These are phyloP conservation scores for Parazoanthus atlanticus DNA, from an alignment of 92 coral and sea anemone species.

Conservation along the genomic window DNA sequence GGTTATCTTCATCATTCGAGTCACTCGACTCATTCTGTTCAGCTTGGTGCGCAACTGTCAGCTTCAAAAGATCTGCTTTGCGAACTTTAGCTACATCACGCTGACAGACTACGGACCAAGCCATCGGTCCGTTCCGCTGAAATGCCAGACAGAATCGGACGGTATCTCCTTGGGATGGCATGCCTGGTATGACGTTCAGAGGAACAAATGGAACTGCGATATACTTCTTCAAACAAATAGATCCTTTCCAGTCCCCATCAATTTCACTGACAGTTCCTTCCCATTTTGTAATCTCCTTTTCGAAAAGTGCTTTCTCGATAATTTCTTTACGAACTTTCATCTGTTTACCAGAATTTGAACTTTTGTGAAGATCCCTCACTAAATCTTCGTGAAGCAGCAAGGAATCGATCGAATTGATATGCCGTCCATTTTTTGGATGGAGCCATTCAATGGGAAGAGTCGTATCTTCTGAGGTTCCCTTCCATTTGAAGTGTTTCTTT, in stretches of 20 bases:
- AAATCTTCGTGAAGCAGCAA: conserved; percentile 71
- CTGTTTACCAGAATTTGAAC: not conserved
- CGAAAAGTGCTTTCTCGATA: conserved; percentile 66
- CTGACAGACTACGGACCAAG: conserved; percentile 67
- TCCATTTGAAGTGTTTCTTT: conserved; percentile 47
- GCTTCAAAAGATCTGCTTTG: conserved; percentile 48
- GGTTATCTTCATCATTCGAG: conserved; percentile 52
- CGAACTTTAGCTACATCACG: conserved; percentile 54
- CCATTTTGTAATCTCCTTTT: conserved; percentile 59
- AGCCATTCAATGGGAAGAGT: conserved; percentile 81
- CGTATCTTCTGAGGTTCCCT: conserved; percentile 53
- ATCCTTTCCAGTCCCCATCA: conserved; percentile 72
- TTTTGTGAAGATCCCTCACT: conserved; percentile 52
- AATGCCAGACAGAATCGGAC: conserved; percentile 75
- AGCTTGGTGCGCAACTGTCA: conserved; percentile 20
- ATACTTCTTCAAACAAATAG: conserved; percentile 59
- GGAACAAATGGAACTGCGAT: conserved; percentile 75
- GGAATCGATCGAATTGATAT: conserved; percentile 72
- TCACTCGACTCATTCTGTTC: conserved; percentile 41
- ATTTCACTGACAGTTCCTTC: conserved; percentile 74
- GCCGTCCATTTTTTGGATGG: conserved; percentile 61
- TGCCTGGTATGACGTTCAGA: conserved; percentile 61
- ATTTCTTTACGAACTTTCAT: conserved; percentile 56
- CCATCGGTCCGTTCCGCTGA: conserved; percentile 78
- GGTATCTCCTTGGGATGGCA: conserved; percentile 72